phyloP scores from a whole-genome alignment of 1,140 invertebrate genomes.

The Camponotus pennsylvanicus region DNA sequence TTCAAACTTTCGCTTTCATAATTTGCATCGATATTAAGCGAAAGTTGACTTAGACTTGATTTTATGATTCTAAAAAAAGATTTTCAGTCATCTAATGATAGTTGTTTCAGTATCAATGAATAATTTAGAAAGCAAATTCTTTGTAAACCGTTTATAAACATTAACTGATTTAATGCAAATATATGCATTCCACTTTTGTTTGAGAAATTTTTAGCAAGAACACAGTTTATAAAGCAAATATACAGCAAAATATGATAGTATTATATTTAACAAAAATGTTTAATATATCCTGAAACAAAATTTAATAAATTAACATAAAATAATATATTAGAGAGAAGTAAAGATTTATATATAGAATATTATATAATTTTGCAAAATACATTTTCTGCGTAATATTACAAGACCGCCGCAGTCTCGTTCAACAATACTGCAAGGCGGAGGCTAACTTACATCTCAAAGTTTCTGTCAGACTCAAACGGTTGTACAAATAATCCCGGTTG shows the following conservation, averaged over 20 bases:
- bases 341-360: not conserved
- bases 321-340: no score
- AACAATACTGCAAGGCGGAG: conserved; percentile 9
- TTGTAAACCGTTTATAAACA: no score
- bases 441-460: conserved; percentile 28
- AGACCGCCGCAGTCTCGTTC: not conserved
- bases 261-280: not conserved
- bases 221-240: no score
- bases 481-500: conserved; percentile 50
- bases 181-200: no score
- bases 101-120: not conserved
- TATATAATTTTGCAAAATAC: conserved; percentile 28
- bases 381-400: conserved; percentile 4
- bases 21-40: conserved; percentile 7
- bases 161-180: no score
- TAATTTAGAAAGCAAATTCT: not conserved
- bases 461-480: conserved; percentile 12
- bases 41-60: not conserved
- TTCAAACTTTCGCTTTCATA: not conserved
- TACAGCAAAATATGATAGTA: not conserved
- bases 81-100: not conserved
- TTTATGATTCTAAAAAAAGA: conserved; percentile 12
- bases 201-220: no score
- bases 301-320: not conserved
- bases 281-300: conserved; percentile 8